phyloP scores from a whole-genome alignment of 2,888 invertebrate genomes.

The Chelonus formosanus region DNA sequence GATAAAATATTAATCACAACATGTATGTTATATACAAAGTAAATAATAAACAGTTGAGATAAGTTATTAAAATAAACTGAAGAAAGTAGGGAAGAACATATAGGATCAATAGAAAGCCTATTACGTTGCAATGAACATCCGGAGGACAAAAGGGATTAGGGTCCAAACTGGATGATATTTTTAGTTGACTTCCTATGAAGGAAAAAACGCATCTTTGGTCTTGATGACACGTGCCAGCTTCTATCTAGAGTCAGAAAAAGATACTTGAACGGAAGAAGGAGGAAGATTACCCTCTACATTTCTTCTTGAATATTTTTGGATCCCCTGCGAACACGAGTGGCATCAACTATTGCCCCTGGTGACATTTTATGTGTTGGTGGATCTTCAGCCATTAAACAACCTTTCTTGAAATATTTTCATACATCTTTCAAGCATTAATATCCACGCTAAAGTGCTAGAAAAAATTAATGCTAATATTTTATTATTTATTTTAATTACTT shows the following conservation, averaged over 20 bases:
- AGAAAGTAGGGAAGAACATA: neutral
- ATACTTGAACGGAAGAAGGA: slow-evolving; percentile 6
- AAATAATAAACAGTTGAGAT: no score
- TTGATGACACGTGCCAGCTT: slow-evolving; percentile 20
- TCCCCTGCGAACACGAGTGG: neutral
- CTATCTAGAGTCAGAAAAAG: slow-evolving; percentile 14
- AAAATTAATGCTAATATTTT: no score
- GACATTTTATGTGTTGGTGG: no score
- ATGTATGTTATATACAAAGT: no score
- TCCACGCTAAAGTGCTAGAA: no score
- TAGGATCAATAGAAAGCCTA: neutral
- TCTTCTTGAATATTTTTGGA: slow-evolving; percentile 9
- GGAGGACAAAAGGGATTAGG: slow-evolving; percentile 13
- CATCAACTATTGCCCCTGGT: neutral
- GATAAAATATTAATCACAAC: no score
- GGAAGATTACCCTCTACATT: neutral
- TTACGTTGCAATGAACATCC: slow-evolving; percentile 6
- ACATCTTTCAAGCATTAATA: no score
- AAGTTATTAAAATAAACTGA: neutral
- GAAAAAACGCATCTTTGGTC: slow-evolving; percentile 17
- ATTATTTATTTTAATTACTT: no score
- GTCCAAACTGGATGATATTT: neutral
- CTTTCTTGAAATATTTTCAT: no score
- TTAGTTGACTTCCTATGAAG: slow-evolving; percentile 13
- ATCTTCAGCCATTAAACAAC: no score